phyloP scores from a whole-genome alignment of 2,888 invertebrate species.

The Drosophila anomalipes region DNA sequence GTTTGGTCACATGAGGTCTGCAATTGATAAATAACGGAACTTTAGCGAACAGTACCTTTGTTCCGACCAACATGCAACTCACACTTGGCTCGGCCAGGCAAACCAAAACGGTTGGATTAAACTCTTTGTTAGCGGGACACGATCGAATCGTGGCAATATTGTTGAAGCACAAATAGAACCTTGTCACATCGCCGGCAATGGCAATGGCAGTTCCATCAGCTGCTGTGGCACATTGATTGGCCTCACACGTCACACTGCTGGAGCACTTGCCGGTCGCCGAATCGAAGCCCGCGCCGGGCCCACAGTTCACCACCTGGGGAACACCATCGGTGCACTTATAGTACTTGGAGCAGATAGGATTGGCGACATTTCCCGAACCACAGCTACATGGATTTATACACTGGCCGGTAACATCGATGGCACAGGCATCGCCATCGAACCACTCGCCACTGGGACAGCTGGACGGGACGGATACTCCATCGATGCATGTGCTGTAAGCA shows the following conservation, averaged over 20 bases:
- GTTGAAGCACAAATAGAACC: slow-evolving; percentile 67
- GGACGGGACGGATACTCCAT: slow-evolving; percentile 57
- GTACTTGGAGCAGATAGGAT: slow-evolving; percentile 80
- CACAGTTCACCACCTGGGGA: slow-evolving; percentile 68
- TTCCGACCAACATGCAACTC: slow-evolving; percentile 33
- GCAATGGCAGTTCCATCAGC: slow-evolving; percentile 54
- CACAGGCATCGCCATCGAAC: slow-evolving; percentile 65
- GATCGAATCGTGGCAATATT: slow-evolving; percentile 38
- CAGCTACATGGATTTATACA: slow-evolving; percentile 80
- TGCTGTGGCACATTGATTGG: slow-evolving; percentile 62
- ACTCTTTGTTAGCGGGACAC: slow-evolving; percentile 49
- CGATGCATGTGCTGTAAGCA: slow-evolving; percentile 67
- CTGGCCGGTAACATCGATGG: slow-evolving; percentile 68
- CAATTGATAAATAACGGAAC: neutral
- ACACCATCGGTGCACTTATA: slow-evolving; percentile 73
- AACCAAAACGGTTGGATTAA: slow-evolving; percentile 14
- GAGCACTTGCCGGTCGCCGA: slow-evolving; percentile 54
- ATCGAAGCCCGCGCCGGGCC: slow-evolving; percentile 63
- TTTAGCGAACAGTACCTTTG: neutral
- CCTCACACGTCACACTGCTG: slow-evolving; percentile 41
- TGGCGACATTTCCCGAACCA: slow-evolving; percentile 54
- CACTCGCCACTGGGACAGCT: slow-evolving; percentile 63
- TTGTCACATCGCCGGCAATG: slow-evolving; percentile 50
- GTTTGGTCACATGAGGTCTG: slow-evolving; percentile 68
- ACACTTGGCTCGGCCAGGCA: slow-evolving; percentile 70